A percentile compares a stretch with the other conserved stretches of the same genome.
Evolutionary conservation across 2,113 vertebrate genomes (phyloP).

Genomic region (Athene cunicularia): DNA sequence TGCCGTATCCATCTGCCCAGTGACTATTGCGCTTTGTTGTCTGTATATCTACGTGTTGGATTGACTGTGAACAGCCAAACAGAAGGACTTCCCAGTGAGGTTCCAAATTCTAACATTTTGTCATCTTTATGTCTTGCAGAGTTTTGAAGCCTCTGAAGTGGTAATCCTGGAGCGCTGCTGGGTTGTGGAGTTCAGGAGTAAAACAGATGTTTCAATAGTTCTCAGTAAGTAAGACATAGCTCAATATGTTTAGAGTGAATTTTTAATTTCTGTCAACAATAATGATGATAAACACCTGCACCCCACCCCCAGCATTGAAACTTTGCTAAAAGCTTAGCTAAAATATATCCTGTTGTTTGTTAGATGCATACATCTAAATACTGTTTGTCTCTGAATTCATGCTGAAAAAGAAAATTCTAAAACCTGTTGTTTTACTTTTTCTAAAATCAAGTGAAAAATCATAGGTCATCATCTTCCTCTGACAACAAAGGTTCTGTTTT

Average conservation of each 20-base stretch:
- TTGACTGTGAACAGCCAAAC: not conserved
- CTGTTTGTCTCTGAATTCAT: not conserved
- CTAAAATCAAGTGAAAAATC: not conserved
- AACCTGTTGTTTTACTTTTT: not conserved
- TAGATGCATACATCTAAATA: not conserved
- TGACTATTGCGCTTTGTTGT: not conserved
- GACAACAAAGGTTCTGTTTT: not conserved
- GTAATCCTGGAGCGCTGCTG: slow-evolving; percentile 47
- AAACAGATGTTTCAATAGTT: slow-evolving; percentile 57
- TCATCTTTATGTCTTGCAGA: slow-evolving; percentile 61
- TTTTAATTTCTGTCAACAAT: not conserved
- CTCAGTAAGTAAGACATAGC: slow-evolving; percentile 42
- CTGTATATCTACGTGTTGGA: not conserved
- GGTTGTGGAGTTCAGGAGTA: slow-evolving; percentile 44
- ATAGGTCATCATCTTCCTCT: not conserved
- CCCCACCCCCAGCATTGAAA: not conserved
- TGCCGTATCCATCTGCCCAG: not conserved
- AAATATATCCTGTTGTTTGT: not conserved
- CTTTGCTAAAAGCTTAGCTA: not conserved
- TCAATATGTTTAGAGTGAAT: not conserved
- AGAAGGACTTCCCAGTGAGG: not conserved
- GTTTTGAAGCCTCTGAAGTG: slow-evolving; percentile 51
- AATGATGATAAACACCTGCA: not conserved
- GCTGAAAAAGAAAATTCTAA: not conserved
- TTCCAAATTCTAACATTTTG: slow-evolving; percentile 5